phyloP scores from a whole-genome alignment of 2,113 vertebrate species.

The Tyrannus savana region DNA sequence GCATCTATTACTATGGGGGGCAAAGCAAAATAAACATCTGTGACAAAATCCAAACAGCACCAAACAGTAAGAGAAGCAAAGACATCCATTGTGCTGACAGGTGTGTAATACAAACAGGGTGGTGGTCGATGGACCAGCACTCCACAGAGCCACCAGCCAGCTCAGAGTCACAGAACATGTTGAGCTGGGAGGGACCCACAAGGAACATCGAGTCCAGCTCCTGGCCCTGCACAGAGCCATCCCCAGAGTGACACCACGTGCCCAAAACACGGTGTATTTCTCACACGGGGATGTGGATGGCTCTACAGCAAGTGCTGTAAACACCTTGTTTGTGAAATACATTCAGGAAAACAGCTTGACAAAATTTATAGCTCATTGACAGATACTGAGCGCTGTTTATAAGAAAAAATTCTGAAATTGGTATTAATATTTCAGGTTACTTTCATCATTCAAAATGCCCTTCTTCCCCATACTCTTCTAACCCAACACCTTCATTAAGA shows the following conservation, averaged over 20 bases:
- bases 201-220: not conserved
- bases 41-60: not conserved
- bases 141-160: not conserved
- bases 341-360: not conserved
- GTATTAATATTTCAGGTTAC: not conserved
- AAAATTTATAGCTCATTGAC: not conserved
- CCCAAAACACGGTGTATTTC: rapidly evolving
- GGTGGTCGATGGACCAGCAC: not conserved
- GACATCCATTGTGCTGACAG: not conserved
- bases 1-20: rapidly evolving
- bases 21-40: not conserved
- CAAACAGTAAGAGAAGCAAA: not conserved
- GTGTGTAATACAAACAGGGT: rapidly evolving
- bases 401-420: not conserved
- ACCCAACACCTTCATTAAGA: not conserved
- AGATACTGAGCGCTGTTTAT: not conserved
- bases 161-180: not conserved
- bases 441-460: not conserved
- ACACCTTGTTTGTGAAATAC: not conserved
- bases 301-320: not conserved
- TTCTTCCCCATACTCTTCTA: not conserved
- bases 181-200: not conserved
- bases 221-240: not conserved
- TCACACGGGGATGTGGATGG: rapidly evolving
- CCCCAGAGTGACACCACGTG: not conserved